phyloP scores from a whole-genome alignment of 2,888 invertebrate species.

The Lathronympha strigana region DNA sequence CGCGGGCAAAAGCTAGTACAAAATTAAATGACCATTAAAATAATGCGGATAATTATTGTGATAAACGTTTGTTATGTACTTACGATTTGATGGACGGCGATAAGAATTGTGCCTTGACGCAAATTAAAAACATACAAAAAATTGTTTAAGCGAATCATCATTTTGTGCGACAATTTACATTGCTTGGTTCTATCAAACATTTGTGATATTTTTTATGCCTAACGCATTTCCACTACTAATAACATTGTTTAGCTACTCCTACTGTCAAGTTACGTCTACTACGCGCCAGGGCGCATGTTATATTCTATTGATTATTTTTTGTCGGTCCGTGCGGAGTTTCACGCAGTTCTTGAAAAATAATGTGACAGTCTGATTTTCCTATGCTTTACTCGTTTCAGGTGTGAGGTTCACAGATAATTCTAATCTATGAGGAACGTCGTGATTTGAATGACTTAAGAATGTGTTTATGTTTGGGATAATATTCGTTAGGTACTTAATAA shows the following conservation, averaged over 20 bases:
- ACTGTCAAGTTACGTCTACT: conserved; percentile 47
- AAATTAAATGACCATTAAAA: too few relatives aligned
- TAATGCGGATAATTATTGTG: conserved; percentile 5
- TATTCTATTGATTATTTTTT: conserved; percentile 70
- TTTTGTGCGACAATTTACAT: conserved; percentile 73
- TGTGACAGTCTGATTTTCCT: background rate
- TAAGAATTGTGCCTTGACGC: conserved; percentile 81
- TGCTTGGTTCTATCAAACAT: conserved; percentile 76
- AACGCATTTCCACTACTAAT: conserved; percentile 57
- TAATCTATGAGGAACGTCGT: too few relatives aligned
- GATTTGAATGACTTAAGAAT: too few relatives aligned
- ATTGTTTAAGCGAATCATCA: conserved; percentile 76
- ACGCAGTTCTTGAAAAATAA: conserved; percentile 58
- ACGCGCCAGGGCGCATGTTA: conserved; percentile 65
- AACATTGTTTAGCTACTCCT: conserved; percentile 65
- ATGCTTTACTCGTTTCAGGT: background rate
- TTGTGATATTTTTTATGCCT: conserved; percentile 62
- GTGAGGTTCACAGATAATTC: too few relatives aligned
- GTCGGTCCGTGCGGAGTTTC: conserved; percentile 48
- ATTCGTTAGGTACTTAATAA: too few relatives aligned
- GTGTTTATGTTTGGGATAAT: too few relatives aligned
- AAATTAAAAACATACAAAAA: conserved; percentile 81
- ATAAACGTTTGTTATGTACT: conserved; percentile 54
- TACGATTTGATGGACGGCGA: conserved; percentile 83
- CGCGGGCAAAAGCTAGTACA: too few relatives aligned